Conservation (phyloP, 2,797 vertebrate genomes). For the Petrocephalus sullivani region DNA sequence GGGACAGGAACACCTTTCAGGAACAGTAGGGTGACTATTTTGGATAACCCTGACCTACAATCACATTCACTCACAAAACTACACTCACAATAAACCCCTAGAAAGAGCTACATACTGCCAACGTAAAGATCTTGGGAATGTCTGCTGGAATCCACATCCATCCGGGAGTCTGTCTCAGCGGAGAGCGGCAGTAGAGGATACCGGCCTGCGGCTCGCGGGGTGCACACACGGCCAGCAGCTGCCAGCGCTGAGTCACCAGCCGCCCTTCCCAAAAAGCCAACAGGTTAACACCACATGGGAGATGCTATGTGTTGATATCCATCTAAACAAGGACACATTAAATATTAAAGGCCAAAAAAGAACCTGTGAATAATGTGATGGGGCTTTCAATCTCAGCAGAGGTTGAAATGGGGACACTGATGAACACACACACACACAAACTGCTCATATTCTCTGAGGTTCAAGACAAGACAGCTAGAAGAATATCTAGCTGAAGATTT, state of each 20-base stretch:
- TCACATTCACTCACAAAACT: neutral
- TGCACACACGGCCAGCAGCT: neutral
- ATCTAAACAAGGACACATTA: neutral
- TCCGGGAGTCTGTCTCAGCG: neutral
- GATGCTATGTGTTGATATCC: neutral
- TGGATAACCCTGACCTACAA: neutral
- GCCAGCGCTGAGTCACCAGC: neutral
- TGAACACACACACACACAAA: neutral
- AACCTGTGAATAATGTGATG: neutral
- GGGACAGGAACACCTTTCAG: neutral
- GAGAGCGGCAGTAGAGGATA: neutral
- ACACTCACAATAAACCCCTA: neutral
- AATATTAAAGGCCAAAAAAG: neutral
- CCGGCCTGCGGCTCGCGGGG: neutral
- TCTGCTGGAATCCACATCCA: neutral
- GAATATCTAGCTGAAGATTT: neutral
- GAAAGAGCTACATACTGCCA: neutral
- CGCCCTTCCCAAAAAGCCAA: neutral
- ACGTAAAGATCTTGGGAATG: neutral
- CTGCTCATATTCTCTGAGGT: neutral
- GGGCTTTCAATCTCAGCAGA: neutral
- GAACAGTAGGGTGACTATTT: neutral
- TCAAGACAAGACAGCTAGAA: neutral
- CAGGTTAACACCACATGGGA: neutral
- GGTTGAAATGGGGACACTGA: neutral